Conservation (phyloP, 2,113 vertebrate species). For the Danio rerio region GRCz12tu NC_133189.1:40349001-40349500, state of each 20-base stretch:
- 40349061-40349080: no score
- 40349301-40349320: slow-evolving; percentile 23
- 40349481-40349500: background rate
- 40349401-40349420: slow-evolving; percentile 15
- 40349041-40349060: no score
- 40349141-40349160: background rate
- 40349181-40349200: background rate
- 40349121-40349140: no score
- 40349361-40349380: background rate
- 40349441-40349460: background rate
- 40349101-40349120: no score
- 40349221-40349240: slow-evolving; percentile 12
- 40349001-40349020: no score
- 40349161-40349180: background rate
- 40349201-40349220: background rate
- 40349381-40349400: background rate
- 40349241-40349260: slow-evolving; percentile 5
- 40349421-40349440: slow-evolving; percentile 35
- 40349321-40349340: slow-evolving; percentile 20
- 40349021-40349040: no score
- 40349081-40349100: no score
- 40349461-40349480: slow-evolving; percentile 1
- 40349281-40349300: background rate
- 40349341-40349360: background rate
- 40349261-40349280: slow-evolving; percentile 8